Conservation (phyloP, 1,140 invertebrate genomes). For the Drosophila pectinifera region DNA sequence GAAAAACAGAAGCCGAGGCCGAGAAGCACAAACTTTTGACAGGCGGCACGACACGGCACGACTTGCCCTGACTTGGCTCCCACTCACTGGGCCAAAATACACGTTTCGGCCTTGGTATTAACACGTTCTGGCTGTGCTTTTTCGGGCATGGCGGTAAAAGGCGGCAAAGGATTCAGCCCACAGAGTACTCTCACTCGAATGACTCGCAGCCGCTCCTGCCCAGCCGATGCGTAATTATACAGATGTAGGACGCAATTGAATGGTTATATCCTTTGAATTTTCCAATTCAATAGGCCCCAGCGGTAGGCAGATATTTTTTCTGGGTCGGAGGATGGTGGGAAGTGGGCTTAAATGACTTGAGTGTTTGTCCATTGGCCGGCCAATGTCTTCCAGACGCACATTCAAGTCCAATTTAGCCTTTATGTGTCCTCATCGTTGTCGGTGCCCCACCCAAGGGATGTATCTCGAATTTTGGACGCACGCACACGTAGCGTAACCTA, state of each 20-base stretch:
- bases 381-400: constrained; percentile 59
- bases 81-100: constrained; percentile 37
- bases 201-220: too few relatives aligned
- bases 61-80: constrained; percentile 40
- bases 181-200: not conserved
- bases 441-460: constrained; percentile 64
- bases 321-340: constrained; percentile 1
- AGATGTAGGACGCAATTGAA: constrained; percentile 58
- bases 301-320: constrained; percentile 14
- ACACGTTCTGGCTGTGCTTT: constrained; percentile 35
- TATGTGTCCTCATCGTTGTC: constrained; percentile 67
- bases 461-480: constrained; percentile 60
- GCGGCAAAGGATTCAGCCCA: constrained; percentile 25
- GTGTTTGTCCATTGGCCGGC: constrained; percentile 67
- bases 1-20: constrained; percentile 8
- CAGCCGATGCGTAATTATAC: constrained; percentile 58
- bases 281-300: constrained; percentile 58
- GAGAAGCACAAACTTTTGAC: constrained; percentile 46
- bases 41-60: constrained; percentile 33
- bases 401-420: constrained; percentile 77
- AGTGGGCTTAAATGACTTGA: constrained; percentile 63
- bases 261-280: constrained; percentile 65
- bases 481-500: constrained; percentile 45
- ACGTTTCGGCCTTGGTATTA: constrained; percentile 48
- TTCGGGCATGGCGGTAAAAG: not conserved